Evolutionary conservation across 2,888 invertebrate genomes (phyloP).

Genomic region (Andrena trimmerana): DNA sequence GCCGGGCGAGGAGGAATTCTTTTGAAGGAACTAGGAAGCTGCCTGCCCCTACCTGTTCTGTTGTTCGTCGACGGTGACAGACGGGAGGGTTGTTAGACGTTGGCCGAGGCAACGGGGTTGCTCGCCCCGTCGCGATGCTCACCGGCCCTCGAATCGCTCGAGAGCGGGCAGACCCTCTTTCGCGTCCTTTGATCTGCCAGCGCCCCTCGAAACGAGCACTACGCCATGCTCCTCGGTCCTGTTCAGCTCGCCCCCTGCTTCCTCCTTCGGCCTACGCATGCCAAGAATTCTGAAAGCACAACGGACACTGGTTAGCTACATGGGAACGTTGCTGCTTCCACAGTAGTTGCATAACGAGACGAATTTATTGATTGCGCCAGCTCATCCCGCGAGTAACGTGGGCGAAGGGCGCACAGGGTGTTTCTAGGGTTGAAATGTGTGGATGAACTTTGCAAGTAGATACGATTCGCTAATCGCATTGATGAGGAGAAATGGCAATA

Average conservation of each 20-base stretch:
- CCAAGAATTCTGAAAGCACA: constrained; percentile 75
- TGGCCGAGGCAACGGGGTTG: constrained; percentile 81
- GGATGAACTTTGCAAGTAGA: too few species aligned
- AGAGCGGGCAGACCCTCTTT: constrained; percentile 73
- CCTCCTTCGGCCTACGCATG: constrained; percentile 79
- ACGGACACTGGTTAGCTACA: neutral
- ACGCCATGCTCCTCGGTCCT: constrained; percentile 68
- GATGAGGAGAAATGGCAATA: too few species aligned
- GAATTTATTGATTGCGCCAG: neutral
- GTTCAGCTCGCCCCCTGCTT: constrained; percentile 65
- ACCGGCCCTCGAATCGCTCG: constrained; percentile 81
- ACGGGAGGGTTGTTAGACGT: constrained; percentile 81
- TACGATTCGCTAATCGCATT: too few species aligned
- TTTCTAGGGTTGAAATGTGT: too few species aligned
- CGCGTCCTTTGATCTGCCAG: constrained; percentile 68
- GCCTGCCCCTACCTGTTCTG: constrained; percentile 82
- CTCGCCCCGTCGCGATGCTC: constrained; percentile 84
- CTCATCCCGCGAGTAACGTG: too few species aligned
- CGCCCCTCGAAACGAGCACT: constrained; percentile 60
- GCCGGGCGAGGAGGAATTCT: neutral
- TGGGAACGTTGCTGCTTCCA: neutral
- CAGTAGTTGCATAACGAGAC: neutral
- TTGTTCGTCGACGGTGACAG: constrained; percentile 83
- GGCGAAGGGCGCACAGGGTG: too few species aligned
- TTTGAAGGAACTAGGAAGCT: constrained; percentile 22